Percentiles rank a stretch among this genome's conserved stretches.
Conservation (phyloP, 2,888 invertebrate genomes). For the Smittia aterrima region DNA sequence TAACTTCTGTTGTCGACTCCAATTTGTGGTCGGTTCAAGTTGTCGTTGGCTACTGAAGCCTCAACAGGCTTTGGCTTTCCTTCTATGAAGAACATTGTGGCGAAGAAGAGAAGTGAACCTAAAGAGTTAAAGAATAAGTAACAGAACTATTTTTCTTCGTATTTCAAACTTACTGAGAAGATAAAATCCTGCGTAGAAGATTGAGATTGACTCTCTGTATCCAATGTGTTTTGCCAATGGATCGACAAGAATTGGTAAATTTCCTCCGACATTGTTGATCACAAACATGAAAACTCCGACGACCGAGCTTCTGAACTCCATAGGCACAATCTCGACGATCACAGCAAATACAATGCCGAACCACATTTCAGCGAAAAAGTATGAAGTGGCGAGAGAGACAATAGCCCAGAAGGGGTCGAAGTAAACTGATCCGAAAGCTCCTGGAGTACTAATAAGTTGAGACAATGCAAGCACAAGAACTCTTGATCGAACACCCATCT, state of each 20-base stretch:
- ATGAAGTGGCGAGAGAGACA: constrained; percentile 82
- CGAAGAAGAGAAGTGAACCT: constrained; percentile 79
- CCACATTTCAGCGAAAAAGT: constrained; percentile 75
- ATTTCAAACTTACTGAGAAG: constrained; percentile 75
- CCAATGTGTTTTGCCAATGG: constrained; percentile 79
- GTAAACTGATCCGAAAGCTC: constrained; percentile 81
- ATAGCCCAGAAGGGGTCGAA: constrained; percentile 81
- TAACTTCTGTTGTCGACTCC: constrained; percentile 28
- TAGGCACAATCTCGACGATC: constrained; percentile 82
- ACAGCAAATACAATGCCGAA: constrained; percentile 90
- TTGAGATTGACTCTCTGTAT: constrained; percentile 79
- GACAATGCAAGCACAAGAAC: constrained; percentile 78
- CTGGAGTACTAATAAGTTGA: constrained; percentile 78
- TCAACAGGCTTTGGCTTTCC: constrained; percentile 50
- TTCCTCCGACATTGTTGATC: constrained; percentile 90
- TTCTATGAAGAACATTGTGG: constrained; percentile 79
- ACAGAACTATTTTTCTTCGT: too few relatives aligned
- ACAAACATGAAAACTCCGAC: constrained; percentile 86
- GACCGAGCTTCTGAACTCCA: constrained; percentile 77
- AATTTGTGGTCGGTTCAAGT: background rate
- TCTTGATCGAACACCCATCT: constrained; percentile 79
- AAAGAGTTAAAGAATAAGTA: too few relatives aligned
- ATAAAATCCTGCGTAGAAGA: constrained; percentile 86
- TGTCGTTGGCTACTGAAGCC: background rate
- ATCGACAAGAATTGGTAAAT: constrained; percentile 82